Evolutionary conservation across 2,888 invertebrate species (phyloP).

Genomic region (Bugulina stolonifera): DNA sequence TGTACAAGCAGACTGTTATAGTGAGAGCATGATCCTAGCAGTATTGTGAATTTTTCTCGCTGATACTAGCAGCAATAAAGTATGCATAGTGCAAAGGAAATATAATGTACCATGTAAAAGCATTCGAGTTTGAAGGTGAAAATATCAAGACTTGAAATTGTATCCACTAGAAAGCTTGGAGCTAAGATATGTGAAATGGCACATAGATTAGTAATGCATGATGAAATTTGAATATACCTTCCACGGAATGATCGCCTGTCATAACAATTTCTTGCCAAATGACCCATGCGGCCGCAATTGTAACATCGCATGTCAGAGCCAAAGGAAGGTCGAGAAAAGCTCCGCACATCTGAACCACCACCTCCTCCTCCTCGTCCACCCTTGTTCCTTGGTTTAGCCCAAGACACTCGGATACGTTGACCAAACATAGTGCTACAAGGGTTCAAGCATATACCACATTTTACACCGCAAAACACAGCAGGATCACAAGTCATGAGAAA

Average conservation of each 20-base stretch:
- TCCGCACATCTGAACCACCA: constrained; percentile 11
- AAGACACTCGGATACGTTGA: constrained; percentile 57
- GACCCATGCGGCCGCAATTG: constrained; percentile 5
- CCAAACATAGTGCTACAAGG: constrained; percentile 58
- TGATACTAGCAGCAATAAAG: not conserved
- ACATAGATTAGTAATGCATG: no score
- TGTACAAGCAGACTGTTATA: not conserved
- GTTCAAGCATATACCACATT: no score
- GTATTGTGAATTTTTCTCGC: no score
- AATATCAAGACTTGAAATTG: no score
- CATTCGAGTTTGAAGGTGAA: no score
- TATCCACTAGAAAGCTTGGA: no score
- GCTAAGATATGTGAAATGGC: no score
- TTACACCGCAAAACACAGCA: no score
- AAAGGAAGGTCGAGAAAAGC: not conserved
- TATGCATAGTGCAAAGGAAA: not conserved
- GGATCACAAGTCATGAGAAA: no score
- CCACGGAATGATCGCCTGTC: constrained; percentile 12
- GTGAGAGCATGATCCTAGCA: no score
- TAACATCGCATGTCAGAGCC: constrained; percentile 13
- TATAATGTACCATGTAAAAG: no score
- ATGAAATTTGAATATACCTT: not conserved
- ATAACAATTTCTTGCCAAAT: constrained; percentile 14
- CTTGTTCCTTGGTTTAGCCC: constrained; percentile 60
- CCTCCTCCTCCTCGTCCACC: constrained; percentile 34